These are phyloP conservation scores for Gryllus longicercus DNA, from an alignment of 2,888 invertebrate genomes.

Conservation along the genomic window DNA sequence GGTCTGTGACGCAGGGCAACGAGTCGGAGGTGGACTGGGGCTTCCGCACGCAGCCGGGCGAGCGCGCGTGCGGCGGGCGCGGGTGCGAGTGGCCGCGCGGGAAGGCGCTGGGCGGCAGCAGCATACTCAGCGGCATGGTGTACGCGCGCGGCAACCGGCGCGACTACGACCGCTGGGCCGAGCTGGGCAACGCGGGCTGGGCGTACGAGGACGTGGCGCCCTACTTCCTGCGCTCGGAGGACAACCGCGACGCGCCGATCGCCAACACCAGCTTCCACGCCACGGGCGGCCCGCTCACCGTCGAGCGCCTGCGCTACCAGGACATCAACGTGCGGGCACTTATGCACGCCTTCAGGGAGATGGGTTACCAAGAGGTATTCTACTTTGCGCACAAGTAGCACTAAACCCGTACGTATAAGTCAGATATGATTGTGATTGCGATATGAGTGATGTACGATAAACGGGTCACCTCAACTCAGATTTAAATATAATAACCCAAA, in stretches of 20 bases:
- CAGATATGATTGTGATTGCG: no score
- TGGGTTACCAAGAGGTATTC: conserved; percentile 44
- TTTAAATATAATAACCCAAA: no score
- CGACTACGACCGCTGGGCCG: conserved; percentile 49
- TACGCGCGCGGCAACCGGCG: conserved; percentile 44
- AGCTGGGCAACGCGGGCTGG: conserved; percentile 39
- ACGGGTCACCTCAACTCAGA: no score
- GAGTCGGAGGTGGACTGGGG: conserved; percentile 41
- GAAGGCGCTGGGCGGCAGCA: conserved; percentile 49
- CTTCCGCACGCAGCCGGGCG: conserved; percentile 38
- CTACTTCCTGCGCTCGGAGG: conserved; percentile 35
- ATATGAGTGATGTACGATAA: no score
- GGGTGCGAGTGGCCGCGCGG: conserved; percentile 45
- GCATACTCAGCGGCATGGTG: conserved; percentile 51
- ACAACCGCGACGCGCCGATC: conserved; percentile 29
- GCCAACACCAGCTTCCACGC: conserved; percentile 31
- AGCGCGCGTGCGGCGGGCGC: conserved; percentile 27
- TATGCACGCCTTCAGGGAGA: conserved; percentile 45
- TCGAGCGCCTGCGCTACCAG: conserved; percentile 47
- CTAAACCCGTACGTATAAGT: no score
- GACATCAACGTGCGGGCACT: conserved; percentile 46
- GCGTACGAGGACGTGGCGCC: conserved; percentile 31
- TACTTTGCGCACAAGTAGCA: no score
- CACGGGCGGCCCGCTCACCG: conserved; percentile 44
- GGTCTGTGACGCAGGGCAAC: conserved; percentile 26